Percentiles rank a stretch among this genome's conserved stretches.
Conservation (phyloP, 1,140 invertebrate species). For the Chironomus striatipennis region DNA sequence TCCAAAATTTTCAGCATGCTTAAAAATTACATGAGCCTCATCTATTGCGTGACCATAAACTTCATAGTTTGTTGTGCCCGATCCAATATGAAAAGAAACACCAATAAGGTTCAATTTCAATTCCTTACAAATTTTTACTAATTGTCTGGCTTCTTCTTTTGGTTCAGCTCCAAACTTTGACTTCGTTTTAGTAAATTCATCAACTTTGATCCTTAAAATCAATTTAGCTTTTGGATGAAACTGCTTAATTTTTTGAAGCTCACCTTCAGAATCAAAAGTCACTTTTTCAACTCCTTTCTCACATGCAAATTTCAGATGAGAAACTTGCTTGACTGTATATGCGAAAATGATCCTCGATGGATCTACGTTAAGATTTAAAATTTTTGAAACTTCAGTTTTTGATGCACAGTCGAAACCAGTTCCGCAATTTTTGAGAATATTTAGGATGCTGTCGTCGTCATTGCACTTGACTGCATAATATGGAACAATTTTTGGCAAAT, state of each 20-base stretch:
- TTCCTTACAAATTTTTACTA: neutral
- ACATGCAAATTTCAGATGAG: conserved; percentile 57
- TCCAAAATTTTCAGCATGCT: conserved; percentile 57
- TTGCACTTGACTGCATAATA: conserved; percentile 99
- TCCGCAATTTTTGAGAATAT: conserved; percentile 77
- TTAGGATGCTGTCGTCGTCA: conserved; percentile 70
- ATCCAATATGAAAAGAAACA: neutral
- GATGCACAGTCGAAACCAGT: conserved; percentile 94
- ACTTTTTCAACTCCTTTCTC: conserved; percentile 2
- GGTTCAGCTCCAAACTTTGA: conserved; percentile 15
- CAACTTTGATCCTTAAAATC: neutral
- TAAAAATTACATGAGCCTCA: conserved; percentile 58
- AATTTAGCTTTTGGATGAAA: conserved; percentile 23
- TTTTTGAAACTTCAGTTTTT: conserved; percentile 81
- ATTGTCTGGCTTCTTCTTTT: neutral
- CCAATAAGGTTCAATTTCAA: neutral
- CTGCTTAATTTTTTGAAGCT: conserved; percentile 10
- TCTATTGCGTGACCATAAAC: conserved; percentile 66
- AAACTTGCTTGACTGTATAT: conserved; percentile 91
- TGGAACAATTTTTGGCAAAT: conserved; percentile 81
- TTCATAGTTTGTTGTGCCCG: neutral
- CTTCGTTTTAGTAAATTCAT: neutral
- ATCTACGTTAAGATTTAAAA: conserved; percentile 70
- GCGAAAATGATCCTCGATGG: conserved; percentile 89
- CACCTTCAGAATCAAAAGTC: neutral